Percentiles rank a stretch among this genome's conserved stretches.
Conservation (phyloP, 2,113 vertebrate genomes). For the Phalacrocorax brasilianus region DNA sequence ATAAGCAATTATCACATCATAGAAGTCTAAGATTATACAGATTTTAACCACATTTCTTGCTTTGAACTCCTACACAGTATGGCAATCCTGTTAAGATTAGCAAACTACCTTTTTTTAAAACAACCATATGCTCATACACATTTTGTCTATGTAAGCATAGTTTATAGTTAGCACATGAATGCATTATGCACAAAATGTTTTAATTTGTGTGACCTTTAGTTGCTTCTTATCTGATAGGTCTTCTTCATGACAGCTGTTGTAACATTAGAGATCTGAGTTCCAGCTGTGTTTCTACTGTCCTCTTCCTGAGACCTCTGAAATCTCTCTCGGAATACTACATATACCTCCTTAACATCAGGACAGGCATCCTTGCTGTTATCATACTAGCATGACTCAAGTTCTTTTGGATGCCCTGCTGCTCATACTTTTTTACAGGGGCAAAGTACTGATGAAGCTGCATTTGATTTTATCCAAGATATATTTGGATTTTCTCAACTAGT, state of each 20-base stretch:
- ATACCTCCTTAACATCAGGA: not conserved
- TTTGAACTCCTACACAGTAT: constrained; percentile 14
- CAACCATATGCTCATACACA: not conserved
- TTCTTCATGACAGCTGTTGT: not conserved
- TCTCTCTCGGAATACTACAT: not conserved
- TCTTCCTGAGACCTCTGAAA: not conserved
- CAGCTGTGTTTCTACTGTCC: not conserved
- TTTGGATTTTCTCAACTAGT: not conserved
- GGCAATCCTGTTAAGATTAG: not conserved
- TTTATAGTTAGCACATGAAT: not conserved
- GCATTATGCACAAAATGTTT: not conserved
- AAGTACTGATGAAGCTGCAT: not conserved
- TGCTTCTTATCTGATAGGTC: not conserved
- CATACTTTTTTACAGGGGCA: not conserved
- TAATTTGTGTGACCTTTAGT: not conserved
- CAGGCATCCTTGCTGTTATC: not conserved
- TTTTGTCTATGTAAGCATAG: not conserved
- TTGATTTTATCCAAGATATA: not conserved
- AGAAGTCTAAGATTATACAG: not conserved
- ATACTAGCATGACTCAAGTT: not conserved
- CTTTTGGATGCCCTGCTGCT: not conserved
- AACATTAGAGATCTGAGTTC: not conserved
- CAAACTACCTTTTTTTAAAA: not conserved
- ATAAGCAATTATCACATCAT: constrained; percentile 34
- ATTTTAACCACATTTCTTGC: constrained; percentile 14